Evolutionary conservation across 2,113 vertebrate genomes (phyloP).

Genomic region (Vicugna pacos): DNA sequence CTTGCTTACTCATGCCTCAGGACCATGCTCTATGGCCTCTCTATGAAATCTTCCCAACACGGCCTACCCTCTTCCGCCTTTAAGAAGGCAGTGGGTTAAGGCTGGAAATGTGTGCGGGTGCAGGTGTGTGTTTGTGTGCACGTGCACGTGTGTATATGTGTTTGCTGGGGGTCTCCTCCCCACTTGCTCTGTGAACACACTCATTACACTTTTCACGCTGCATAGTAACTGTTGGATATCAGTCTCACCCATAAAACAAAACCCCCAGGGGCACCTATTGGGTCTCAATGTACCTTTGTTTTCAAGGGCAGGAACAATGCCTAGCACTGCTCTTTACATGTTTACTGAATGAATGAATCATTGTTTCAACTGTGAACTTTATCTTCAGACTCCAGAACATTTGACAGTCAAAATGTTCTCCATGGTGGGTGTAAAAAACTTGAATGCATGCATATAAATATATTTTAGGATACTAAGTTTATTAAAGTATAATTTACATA

Average conservation of each 20-base stretch:
- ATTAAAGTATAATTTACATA: neutral
- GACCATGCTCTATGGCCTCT: neutral
- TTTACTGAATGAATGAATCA: neutral
- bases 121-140: fast-evolving
- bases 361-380: neutral
- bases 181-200: neutral
- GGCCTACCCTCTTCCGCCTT: neutral
- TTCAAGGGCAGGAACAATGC: neutral
- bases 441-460: neutral
- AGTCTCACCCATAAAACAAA: neutral
- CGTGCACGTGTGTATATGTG: neutral
- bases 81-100: neutral
- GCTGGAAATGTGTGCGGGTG: neutral
- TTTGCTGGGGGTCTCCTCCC: neutral
- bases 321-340: neutral
- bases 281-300: neutral
- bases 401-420: neutral
- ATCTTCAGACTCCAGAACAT: neutral
- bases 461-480: neutral
- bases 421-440: neutral
- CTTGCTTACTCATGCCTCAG: neutral
- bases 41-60: neutral
- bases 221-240: neutral
- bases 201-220: neutral
- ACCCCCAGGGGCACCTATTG: neutral